A percentile compares a stretch with the other conserved stretches of the same genome.
These are phyloP conservation scores for Emys orbicularis DNA, from an alignment of 2,797 vertebrate species.

Conservation along the genomic window DNA sequence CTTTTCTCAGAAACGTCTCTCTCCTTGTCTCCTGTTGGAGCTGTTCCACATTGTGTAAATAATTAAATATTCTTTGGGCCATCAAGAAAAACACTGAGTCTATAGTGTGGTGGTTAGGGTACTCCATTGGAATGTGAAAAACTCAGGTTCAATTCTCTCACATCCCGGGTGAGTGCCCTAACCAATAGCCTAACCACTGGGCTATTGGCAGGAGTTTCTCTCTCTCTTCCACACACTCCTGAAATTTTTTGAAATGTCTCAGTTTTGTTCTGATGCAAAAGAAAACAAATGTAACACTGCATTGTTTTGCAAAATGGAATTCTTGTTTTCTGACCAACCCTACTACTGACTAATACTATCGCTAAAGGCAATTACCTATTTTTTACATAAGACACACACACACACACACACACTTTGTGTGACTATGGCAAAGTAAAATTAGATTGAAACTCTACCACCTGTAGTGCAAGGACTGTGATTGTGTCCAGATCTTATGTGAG, in stretches of 20 bases:
- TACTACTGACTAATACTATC: too few relatives aligned
- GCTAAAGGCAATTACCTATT: too few relatives aligned
- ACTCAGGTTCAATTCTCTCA: not conserved
- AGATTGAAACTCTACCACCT: not conserved
- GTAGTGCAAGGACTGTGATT: fast-evolving
- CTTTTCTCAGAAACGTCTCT: not conserved
- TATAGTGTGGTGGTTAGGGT: too few relatives aligned
- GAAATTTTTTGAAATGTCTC: too few relatives aligned
- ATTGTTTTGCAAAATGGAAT: too few relatives aligned
- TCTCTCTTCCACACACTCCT: too few relatives aligned
- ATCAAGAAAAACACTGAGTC: not conserved
- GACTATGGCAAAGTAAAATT: not conserved
- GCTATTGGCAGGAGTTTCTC: too few relatives aligned
- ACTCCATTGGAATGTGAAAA: not conserved
- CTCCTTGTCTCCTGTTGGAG: not conserved
- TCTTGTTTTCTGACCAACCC: too few relatives aligned
- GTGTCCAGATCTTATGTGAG: not conserved
- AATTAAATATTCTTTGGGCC: not conserved
- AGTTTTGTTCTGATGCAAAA: too few relatives aligned
- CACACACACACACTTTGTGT: not conserved
- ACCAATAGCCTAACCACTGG: not conserved
- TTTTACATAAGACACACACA: not conserved
- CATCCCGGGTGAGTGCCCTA: not conserved
- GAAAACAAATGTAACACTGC: too few relatives aligned
- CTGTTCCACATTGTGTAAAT: not conserved